Conservation (phyloP, 2,797 vertebrate species). For the Onychomys leucogaster region DNA sequence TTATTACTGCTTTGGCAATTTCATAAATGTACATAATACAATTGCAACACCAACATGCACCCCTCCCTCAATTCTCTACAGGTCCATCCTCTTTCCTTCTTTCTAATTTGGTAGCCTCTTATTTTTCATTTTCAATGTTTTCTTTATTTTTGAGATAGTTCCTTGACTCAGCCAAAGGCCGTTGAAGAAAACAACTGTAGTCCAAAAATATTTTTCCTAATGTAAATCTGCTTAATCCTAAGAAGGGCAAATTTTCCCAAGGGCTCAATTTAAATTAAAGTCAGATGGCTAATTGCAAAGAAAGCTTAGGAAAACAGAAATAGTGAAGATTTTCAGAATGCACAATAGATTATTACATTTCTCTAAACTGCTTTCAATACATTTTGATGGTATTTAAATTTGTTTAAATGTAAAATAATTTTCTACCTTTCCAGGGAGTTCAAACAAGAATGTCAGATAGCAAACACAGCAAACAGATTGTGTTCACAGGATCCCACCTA, state of each 20-base stretch:
- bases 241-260: background rate
- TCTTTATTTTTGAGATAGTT: background rate
- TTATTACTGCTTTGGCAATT: background rate
- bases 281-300: conserved; percentile 28
- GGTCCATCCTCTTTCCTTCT: background rate
- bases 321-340: conserved; percentile 31
- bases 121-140: background rate
- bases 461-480: background rate
- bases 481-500: background rate
- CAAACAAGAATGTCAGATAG: background rate
- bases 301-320: background rate
- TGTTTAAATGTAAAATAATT: background rate
- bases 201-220: conserved; percentile 41
- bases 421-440: background rate
- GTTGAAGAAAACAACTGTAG: conserved; percentile 5
- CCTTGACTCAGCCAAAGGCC: conserved; percentile 47
- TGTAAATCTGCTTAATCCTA: conserved; percentile 24
- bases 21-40: background rate
- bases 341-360: conserved; percentile 7
- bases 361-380: conserved; percentile 11
- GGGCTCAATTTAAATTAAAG: conserved; percentile 58
- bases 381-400: background rate
- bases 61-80: background rate
- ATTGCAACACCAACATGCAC: background rate
- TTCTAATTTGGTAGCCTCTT: background rate